A percentile compares a stretch with the other conserved stretches of the same genome.
These are phyloP conservation scores for Danaus melanippus DNA, from an alignment of 1,140 invertebrate species.

Conservation along the genomic window DNA sequence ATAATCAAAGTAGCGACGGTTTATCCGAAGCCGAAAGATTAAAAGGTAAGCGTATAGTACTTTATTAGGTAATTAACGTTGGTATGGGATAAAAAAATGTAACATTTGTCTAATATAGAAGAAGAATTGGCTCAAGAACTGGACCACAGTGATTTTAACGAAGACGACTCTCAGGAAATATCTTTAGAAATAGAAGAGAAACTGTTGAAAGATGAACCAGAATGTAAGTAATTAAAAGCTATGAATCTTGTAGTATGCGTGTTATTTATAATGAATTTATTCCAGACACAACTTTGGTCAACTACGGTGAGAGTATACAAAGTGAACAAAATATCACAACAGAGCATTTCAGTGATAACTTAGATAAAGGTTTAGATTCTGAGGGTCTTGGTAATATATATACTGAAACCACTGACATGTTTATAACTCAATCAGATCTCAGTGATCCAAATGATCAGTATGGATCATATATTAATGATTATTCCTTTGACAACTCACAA, in stretches of 20 bases:
- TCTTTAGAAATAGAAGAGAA: constrained; percentile 67
- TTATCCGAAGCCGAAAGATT: constrained; percentile 56
- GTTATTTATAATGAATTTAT: constrained; percentile 16
- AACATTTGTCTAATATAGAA: constrained; percentile 34
- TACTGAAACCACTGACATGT: constrained; percentile 46
- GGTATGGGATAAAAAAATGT: background rate
- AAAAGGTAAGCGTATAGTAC: constrained; percentile 38
- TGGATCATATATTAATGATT: constrained; percentile 58
- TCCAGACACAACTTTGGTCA: constrained; percentile 59
- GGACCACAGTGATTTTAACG: constrained; percentile 67
- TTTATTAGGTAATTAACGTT: constrained; percentile 6
- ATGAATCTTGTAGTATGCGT: background rate
- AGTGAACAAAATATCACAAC: constrained; percentile 33
- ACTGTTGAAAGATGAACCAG: constrained; percentile 62
- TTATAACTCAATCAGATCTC: constrained; percentile 42
- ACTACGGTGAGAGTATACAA: constrained; percentile 54
- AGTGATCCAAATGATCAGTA: constrained; percentile 48
- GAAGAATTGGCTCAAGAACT: constrained; percentile 61
- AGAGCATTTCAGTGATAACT: constrained; percentile 44
- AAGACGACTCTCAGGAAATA: constrained; percentile 66
- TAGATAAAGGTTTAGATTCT: constrained; percentile 38
- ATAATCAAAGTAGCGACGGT: constrained; percentile 48
- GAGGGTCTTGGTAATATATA: constrained; percentile 55
- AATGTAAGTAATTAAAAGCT: constrained; percentile 40
- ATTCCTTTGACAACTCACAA: constrained; percentile 43